phyloP scores from a whole-genome alignment of 2,888 invertebrate species.

The Iphiclides podalirius region DNA sequence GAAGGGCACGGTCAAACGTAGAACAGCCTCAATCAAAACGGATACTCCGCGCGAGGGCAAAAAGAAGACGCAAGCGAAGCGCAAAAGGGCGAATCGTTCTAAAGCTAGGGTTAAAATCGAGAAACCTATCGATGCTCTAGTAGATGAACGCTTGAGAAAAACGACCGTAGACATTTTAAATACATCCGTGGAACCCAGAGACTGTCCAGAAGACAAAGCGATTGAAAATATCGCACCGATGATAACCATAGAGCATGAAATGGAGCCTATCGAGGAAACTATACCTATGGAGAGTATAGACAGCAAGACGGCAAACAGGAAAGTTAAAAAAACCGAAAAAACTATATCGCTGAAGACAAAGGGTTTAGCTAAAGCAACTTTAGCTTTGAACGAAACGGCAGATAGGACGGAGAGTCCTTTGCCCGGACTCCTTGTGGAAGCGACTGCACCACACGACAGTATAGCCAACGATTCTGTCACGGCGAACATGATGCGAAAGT shows the following conservation, averaged over 20 bases:
- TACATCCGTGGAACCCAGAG: slow-evolving; percentile 44
- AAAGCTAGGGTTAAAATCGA: slow-evolving; percentile 25
- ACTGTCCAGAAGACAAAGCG: slow-evolving; percentile 14
- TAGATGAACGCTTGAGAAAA: slow-evolving; percentile 58
- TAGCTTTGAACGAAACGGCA: slow-evolving; percentile 28
- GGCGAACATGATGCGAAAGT: slow-evolving; percentile 44
- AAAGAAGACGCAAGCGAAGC: slow-evolving; percentile 26
- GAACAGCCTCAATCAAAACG: slow-evolving; percentile 7
- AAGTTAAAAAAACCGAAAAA: slow-evolving; percentile 21
- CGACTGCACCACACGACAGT: slow-evolving; percentile 30
- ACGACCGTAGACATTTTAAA: slow-evolving; percentile 41
- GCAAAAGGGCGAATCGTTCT: slow-evolving; percentile 16
- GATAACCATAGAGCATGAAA: slow-evolving; percentile 34
- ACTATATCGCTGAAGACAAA: slow-evolving; percentile 27
- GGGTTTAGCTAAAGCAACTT: not conserved
- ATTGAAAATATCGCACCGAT: slow-evolving; percentile 35
- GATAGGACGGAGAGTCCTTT: slow-evolving; percentile 54
- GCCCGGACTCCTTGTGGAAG: slow-evolving; percentile 57
- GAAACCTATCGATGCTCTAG: slow-evolving; percentile 31
- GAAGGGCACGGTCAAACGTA: slow-evolving; percentile 37
- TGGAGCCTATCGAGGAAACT: slow-evolving; percentile 41
- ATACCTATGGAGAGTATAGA: slow-evolving; percentile 43
- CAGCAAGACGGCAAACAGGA: slow-evolving; percentile 30
- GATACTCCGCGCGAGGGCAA: slow-evolving; percentile 24
- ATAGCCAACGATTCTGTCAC: slow-evolving; percentile 42